Percentiles rank a stretch among this genome's conserved stretches.
These are phyloP conservation scores for Drosophila bocqueti DNA, from an alignment of 1,140 invertebrate genomes.

Conservation along the genomic window DNA sequence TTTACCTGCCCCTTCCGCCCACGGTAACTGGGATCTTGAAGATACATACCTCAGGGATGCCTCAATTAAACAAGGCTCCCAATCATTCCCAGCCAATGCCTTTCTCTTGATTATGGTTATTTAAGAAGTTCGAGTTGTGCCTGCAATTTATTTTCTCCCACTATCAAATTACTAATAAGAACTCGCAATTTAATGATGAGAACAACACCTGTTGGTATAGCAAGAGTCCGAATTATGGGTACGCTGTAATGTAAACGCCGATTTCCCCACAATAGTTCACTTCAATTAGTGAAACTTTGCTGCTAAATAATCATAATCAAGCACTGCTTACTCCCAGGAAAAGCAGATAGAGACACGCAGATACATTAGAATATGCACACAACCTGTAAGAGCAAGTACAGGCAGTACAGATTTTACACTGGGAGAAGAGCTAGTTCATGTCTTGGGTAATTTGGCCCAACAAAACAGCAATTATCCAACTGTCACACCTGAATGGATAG, in stretches of 20 bases:
- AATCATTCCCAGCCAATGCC: not conserved
- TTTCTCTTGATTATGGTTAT: constrained; percentile 3
- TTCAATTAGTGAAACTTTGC: not conserved
- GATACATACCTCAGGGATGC: no score
- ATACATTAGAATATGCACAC: not conserved
- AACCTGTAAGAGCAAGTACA: not conserved
- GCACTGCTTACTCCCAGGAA: not conserved
- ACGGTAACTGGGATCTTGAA: not conserved
- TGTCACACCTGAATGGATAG: not conserved
- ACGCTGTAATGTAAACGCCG: not conserved
- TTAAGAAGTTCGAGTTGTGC: not conserved
- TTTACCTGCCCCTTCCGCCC: not conserved
- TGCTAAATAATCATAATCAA: constrained; percentile 12
- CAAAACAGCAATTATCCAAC: not conserved
- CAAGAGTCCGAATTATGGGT: constrained; percentile 6
- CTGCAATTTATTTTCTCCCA: not conserved
- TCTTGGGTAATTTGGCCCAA: not conserved
- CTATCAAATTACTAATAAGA: not conserved
- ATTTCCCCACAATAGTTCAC: not conserved
- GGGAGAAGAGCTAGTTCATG: constrained; percentile 25
- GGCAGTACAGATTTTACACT: not conserved
- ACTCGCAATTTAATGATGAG: not conserved
- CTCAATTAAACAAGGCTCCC: not conserved
- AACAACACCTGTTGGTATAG: not conserved
- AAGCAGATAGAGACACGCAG: not conserved